A percentile compares a stretch with the other conserved stretches of the same genome.
Conservation (phyloP, 2,113 vertebrate species). For the Thinocorus orbignyianus region DNA sequence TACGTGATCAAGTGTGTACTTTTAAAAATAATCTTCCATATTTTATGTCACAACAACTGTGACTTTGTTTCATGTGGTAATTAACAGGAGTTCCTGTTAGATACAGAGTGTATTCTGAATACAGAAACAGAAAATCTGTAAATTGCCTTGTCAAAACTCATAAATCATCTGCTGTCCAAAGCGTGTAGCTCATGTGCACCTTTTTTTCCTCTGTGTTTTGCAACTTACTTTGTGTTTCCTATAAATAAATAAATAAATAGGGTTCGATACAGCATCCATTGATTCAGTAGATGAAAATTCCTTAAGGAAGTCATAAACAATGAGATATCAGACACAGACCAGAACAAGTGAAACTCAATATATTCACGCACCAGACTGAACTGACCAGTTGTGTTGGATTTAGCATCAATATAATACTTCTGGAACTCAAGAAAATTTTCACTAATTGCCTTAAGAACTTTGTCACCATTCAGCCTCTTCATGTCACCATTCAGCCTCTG, state of each 20-base stretch:
- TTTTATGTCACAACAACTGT: background rate
- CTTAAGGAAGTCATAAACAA: background rate
- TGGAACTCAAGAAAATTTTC: background rate
- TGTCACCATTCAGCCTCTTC: background rate
- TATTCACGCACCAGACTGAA: background rate
- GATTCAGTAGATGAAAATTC: background rate
- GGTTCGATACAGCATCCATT: background rate
- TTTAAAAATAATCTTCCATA: background rate
- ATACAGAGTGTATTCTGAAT: background rate
- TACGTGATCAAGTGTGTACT: background rate
- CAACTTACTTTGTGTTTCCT: background rate
- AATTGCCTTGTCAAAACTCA: constrained; percentile 46
- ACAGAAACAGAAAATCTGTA: background rate
- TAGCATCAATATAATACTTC: background rate
- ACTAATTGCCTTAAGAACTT: background rate
- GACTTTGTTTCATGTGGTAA: background rate
- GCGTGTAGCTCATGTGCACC: fast-evolving
- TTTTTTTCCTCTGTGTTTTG: background rate
- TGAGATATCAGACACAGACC: background rate
- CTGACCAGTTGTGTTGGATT: background rate
- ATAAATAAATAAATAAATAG: background rate
- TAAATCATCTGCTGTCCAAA: constrained; percentile 12
- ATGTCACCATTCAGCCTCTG: background rate
- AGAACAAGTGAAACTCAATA: background rate
- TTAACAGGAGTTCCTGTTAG: background rate